phyloP scores from a whole-genome alignment of 2,888 invertebrate species.

The Tetranychus truncatus region DNA sequence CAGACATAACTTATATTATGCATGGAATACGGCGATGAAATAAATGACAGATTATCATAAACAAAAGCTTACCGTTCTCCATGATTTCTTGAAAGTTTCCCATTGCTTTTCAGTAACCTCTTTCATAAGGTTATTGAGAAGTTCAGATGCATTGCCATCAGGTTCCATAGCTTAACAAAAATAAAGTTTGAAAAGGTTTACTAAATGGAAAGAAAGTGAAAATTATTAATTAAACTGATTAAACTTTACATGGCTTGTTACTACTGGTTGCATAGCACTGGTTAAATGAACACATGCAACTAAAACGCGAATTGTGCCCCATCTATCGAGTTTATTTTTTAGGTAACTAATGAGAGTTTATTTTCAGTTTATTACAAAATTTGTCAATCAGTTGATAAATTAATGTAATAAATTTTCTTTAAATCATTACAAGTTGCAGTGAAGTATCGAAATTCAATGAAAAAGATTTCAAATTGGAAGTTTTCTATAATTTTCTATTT shows the following conservation, averaged over 20 bases:
- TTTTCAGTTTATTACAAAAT: too few species aligned
- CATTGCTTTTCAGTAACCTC: constrained; percentile 11
- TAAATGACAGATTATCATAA: neutral
- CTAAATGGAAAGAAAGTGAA: neutral
- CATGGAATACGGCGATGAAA: too few species aligned
- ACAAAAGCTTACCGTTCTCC: constrained; percentile 12
- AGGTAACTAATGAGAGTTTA: too few species aligned
- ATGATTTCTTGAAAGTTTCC: constrained; percentile 10
- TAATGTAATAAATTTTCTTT: too few species aligned
- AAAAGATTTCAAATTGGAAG: too few species aligned
- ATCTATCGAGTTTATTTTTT: too few species aligned
- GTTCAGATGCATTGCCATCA: neutral
- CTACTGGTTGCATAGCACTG: neutral
- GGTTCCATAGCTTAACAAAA: neutral
- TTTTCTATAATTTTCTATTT: too few species aligned
- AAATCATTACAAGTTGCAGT: too few species aligned
- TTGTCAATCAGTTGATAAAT: too few species aligned
- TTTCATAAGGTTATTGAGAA: constrained; percentile 2
- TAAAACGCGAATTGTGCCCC: too few species aligned
- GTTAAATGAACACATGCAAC: too few species aligned
- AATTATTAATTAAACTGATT: neutral
- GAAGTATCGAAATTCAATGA: too few species aligned
- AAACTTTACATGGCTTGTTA: neutral
- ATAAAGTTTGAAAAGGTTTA: neutral
- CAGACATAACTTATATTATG: neutral